Base-by-base conservation (phyloP, 30 jellyfish, hydroid and myxozoan species). In the Chrysaora quinquecirrha region DNA sequence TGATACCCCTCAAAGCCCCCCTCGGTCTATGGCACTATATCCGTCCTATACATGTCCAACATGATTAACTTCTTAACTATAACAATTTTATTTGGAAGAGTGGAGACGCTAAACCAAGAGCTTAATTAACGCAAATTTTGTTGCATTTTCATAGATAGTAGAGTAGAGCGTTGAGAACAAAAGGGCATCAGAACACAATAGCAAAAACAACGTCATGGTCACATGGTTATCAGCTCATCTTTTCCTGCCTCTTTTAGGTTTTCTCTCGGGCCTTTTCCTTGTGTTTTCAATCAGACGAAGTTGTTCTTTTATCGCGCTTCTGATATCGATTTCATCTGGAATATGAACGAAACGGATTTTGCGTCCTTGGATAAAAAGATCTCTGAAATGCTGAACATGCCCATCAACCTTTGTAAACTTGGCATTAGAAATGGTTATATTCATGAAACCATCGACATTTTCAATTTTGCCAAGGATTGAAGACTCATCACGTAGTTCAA, bases 271-370 rank as follows among this genome's bases (percentile, higher is more conserved):
- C 43, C 62, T 72, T n/a, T 48, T 67, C 34, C 85, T 78, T 62
- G 92, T 72, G 23, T 52, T 87, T 20, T 66, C 73, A 29, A 87
- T 50, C 25, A 22, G 66, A 7, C 49, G 23, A 1, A 87, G 73
- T 64, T 89, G 94, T 20, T 76, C 87, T 7, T 10, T 28, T 47
- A 91, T 85, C 0, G 95, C 96, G 7, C 21, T 64, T 73, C 89
- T 86, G 16, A 91, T 91, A 79, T 91, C 96, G 30, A 91, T 85
- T 58, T 85, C 96, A 73, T 91, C 96, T 28, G 98, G 98, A n/a
- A 91, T 84, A 47, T 91, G 98, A 7, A 91, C 93, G 63, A 75
- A 91, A 22, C 98, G 95, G 72, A 91, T 79, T 43, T 84, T 71
- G 21, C 48, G 71, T n/a, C 94, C 96, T 69, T 74, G 87, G 34